Evolutionary conservation across 2,888 invertebrate genomes (phyloP).

Genomic region (Pegoplata infirma): DNA sequence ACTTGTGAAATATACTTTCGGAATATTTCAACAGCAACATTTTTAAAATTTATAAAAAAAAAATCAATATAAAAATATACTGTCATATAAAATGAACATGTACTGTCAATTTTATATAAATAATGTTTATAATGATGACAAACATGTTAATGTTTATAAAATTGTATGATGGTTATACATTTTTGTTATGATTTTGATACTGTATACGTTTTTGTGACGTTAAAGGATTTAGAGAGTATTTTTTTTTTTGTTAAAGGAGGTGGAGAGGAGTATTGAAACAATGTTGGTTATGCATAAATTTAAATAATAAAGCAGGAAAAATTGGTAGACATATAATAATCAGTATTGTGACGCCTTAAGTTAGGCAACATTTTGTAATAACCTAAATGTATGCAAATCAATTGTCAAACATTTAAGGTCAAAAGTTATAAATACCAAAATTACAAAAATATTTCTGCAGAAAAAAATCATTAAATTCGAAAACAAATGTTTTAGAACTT

Average conservation of each 20-base stretch:
- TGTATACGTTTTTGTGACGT: not conserved
- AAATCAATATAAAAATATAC: not conserved
- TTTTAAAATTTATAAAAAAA: not conserved
- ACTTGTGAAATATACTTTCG: not conserved
- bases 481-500: too few relatives aligned
- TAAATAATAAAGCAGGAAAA: too few relatives aligned
- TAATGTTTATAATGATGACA: slow-evolving; percentile 32
- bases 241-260: not conserved
- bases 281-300: too few relatives aligned
- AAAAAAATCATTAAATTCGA: too few relatives aligned
- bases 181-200: not conserved
- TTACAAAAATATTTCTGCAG: too few relatives aligned
- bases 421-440: too few relatives aligned
- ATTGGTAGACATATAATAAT: too few relatives aligned
- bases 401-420: too few relatives aligned
- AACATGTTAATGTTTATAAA: slow-evolving; percentile 23
- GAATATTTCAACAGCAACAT: too few relatives aligned
- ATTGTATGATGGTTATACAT: slow-evolving; percentile 1
- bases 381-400: slow-evolving; percentile 8
- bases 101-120: slow-evolving; percentile 45
- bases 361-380: slow-evolving; percentile 19
- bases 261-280: too few relatives aligned
- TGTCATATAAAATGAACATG: slow-evolving; percentile 33
- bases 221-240: not conserved
- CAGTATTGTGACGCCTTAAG: slow-evolving; percentile 1